Conservation (phyloP, 2,888 invertebrate species). For the Stegana nigrithorax region DNA sequence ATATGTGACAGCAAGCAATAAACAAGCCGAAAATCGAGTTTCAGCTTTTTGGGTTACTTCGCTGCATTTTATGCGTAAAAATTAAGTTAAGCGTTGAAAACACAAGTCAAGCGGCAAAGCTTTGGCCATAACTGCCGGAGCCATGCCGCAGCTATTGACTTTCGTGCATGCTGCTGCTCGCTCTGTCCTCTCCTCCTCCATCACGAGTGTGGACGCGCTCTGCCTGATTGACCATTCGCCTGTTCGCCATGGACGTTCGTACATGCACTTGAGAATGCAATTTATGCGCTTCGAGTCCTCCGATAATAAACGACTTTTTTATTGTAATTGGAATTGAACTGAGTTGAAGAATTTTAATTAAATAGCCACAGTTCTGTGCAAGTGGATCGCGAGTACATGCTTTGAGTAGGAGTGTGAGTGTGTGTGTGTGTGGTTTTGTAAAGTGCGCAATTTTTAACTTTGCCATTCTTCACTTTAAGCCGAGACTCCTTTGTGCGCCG, state of each 20-base stretch:
- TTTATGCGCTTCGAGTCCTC: slow-evolving; percentile 5
- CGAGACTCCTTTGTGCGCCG: neutral
- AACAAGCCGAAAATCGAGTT: slow-evolving; percentile 5
- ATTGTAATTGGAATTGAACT: slow-evolving; percentile 15
- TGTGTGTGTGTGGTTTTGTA: neutral
- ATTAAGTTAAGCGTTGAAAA: slow-evolving; percentile 10
- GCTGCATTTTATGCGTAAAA: slow-evolving; percentile 17
- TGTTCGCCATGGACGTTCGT: neutral
- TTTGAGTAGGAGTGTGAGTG: neutral
- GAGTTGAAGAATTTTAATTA: slow-evolving; percentile 14
- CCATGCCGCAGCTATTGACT: neutral
- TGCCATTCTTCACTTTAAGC: neutral
- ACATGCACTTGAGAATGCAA: slow-evolving; percentile 7
- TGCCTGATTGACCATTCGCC: neutral
- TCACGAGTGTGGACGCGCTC: neutral
- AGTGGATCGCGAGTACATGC: no score
- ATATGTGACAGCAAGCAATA: slow-evolving; percentile 5
- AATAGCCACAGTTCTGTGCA: neutral
- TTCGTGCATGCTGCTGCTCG: neutral
- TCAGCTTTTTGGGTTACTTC: slow-evolving; percentile 15
- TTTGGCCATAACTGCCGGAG: neutral
- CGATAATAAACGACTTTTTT: slow-evolving; percentile 5
- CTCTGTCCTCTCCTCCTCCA: neutral
- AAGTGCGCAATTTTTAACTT: neutral
- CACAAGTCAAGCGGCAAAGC: neutral